Evolutionary conservation across 2,888 invertebrate genomes (phyloP).

Genomic region (Sisyra terminalis): DNA sequence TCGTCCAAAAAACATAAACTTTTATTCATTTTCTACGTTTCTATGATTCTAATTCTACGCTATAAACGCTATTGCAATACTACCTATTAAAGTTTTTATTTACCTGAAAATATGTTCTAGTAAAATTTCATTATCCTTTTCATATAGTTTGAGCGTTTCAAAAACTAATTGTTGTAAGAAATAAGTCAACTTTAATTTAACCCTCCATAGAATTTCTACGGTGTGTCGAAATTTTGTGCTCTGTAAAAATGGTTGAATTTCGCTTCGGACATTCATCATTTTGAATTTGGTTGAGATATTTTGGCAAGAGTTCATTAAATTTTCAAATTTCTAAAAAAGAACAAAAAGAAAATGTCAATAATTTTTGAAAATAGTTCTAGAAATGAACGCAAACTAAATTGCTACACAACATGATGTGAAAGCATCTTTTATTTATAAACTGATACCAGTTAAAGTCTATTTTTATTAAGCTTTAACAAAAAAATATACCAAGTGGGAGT

Average conservation of each 20-base stretch:
- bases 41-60: no score
- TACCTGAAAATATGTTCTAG: conserved; percentile 38
- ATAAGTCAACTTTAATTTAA: conserved; percentile 36
- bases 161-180: conserved; percentile 34
- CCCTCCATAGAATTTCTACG: conserved; percentile 34
- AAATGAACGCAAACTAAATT: neutral
- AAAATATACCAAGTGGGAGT: no score
- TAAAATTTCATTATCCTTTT: conserved; percentile 39
- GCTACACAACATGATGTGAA: no score
- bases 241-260: conserved; percentile 25
- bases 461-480: no score
- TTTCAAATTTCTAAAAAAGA: conserved; percentile 36
- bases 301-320: conserved; percentile 34
- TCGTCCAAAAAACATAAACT: no score
- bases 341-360: no score
- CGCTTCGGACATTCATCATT: conserved; percentile 32
- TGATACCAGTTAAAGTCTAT: no score
- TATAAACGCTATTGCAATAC: no score
- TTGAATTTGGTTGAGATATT: conserved; percentile 35
- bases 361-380: neutral
- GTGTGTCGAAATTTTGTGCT: conserved; percentile 31
- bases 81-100: no score
- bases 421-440: no score
- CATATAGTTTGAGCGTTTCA: conserved; percentile 35
- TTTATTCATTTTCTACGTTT: no score